Percentiles rank a stretch among this genome's conserved stretches.
Conservation (phyloP, 2,797 vertebrate genomes). For the Vireo griseus region DNA sequence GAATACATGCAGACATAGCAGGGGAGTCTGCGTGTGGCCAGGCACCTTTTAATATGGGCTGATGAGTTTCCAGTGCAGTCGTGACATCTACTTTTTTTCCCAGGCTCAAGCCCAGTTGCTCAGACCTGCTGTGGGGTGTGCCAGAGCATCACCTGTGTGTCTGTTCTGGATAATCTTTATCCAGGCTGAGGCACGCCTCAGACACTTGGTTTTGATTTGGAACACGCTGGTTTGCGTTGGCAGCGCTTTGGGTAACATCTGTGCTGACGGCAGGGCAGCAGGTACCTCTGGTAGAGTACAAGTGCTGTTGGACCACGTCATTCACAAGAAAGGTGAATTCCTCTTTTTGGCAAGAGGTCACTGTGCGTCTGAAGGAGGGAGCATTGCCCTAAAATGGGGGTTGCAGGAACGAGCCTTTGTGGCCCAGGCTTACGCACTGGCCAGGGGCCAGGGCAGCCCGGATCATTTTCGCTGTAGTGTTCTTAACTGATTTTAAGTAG, state of each 20-base stretch:
- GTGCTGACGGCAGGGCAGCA: not conserved
- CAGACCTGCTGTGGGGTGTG: not conserved
- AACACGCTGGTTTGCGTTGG: fast-evolving
- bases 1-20: not conserved
- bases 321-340: not conserved
- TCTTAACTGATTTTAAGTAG: constrained; percentile 57
- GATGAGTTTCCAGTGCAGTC: fast-evolving
- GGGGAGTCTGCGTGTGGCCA: fast-evolving
- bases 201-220: fast-evolving
- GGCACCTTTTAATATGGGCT: fast-evolving
- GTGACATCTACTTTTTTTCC: not conserved
- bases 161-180: fast-evolving
- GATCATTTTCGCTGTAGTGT: constrained; percentile 14
- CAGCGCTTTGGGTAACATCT: fast-evolving
- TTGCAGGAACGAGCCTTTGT: fast-evolving
- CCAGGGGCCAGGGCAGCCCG: not conserved
- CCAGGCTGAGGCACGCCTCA: not conserved
- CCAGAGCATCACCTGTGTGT: not conserved
- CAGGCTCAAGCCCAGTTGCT: not conserved
- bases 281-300: fast-evolving
- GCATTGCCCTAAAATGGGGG: not conserved
- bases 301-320: fast-evolving
- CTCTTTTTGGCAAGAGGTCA: fast-evolving
- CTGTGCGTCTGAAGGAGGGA: not conserved
- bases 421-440: not conserved